Evolutionary conservation across 2,113 vertebrate genomes (phyloP).

Genomic region (Vombatus ursinus): DNA sequence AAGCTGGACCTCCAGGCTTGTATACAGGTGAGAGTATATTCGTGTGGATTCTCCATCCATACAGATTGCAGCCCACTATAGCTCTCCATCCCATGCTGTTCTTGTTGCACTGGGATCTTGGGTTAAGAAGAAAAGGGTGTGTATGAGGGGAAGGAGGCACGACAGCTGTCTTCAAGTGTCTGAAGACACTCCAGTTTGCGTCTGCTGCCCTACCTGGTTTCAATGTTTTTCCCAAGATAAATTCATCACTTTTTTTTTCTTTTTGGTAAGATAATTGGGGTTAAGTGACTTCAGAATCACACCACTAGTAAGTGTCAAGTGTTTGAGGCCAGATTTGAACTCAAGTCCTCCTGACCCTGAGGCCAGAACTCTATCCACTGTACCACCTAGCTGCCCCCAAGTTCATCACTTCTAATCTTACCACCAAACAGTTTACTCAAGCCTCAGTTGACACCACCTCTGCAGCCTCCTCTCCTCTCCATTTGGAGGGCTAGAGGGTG

Average conservation of each 20-base stretch:
- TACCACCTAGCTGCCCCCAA: neutral
- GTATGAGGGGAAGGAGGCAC: neutral
- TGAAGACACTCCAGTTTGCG: neutral
- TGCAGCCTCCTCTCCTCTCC: neutral
- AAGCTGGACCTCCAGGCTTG: neutral
- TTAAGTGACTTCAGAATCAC: too few relatives aligned
- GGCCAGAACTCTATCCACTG: too few relatives aligned
- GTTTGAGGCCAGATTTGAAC: too few relatives aligned
- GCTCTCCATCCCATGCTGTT: neutral
- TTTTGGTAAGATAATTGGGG: too few relatives aligned
- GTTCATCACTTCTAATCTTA: neutral
- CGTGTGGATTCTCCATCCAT: neutral
- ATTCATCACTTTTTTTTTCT: neutral
- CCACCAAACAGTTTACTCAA: neutral
- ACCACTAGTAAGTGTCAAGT: too few relatives aligned
- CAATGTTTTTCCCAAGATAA: neutral
- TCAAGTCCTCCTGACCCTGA: too few relatives aligned
- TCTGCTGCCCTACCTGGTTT: neutral
- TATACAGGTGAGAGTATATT: neutral
- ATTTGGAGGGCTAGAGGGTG: neutral
- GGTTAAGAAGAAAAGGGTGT: neutral
- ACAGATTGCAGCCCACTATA: neutral
- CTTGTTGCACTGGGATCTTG: neutral
- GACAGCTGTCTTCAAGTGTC: neutral
- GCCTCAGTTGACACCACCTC: neutral